Conservation (phyloP, 2,888 invertebrate genomes). For the Sinodicranocentrus sp. region DNA sequence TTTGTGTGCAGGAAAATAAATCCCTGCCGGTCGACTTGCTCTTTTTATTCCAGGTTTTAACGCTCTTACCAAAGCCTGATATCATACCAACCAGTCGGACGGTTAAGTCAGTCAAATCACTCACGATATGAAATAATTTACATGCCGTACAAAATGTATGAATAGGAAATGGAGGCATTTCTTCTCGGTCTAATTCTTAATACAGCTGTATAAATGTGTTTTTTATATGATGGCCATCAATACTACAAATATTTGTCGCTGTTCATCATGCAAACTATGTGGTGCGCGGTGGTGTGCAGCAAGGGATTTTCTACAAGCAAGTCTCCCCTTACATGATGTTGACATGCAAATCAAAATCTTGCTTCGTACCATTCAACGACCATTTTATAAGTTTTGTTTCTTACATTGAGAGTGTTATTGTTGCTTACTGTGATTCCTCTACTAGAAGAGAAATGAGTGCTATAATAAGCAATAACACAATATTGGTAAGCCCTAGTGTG, state of each 20-base stretch:
- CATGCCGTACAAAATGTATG: slow-evolving; percentile 25
- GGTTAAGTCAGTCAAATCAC: background rate
- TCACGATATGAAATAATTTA: slow-evolving; percentile 48
- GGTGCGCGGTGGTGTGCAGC: background rate
- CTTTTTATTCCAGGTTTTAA: no score
- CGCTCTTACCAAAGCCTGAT: no score
- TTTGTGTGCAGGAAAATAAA: no score
- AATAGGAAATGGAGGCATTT: slow-evolving; percentile 35
- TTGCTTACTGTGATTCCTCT: no score
- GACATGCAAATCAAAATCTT: slow-evolving; percentile 51
- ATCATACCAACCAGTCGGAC: background rate
- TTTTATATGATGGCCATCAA: background rate
- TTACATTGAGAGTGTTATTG: no score
- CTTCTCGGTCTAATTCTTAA: slow-evolving; percentile 1
- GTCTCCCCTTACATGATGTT: no score
- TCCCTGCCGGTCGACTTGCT: no score
- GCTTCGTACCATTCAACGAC: slow-evolving; percentile 7
- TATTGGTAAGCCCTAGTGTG: no score
- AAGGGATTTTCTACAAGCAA: no score
- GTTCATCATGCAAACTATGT: background rate
- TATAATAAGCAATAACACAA: no score
- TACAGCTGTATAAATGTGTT: background rate
- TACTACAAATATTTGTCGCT: slow-evolving; percentile 8
- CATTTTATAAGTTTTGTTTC: slow-evolving; percentile 36
- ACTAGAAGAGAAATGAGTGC: no score